Percentiles rank a stretch among this genome's conserved stretches.
Conservation (phyloP, 2,888 invertebrate species). For the Panzeria rudis region DNA sequence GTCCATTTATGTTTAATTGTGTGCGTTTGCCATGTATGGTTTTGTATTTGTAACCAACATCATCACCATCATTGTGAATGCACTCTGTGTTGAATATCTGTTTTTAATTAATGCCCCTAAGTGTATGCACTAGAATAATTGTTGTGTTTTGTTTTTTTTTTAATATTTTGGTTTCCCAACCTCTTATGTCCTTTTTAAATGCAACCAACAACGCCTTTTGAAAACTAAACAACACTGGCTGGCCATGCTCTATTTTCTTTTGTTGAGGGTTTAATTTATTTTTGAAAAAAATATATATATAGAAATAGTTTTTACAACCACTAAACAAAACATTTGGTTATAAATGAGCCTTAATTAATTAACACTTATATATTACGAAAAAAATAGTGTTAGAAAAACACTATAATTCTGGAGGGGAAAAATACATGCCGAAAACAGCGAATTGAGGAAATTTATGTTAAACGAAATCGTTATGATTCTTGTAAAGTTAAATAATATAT, state of each 20-base stretch:
- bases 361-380: not conserved
- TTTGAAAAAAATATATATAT: conserved; percentile 6
- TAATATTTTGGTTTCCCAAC: not conserved
- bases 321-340: conserved; percentile 17
- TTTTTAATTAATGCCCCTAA: conserved; percentile 67
- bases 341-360: conserved; percentile 47
- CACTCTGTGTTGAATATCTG: conserved; percentile 50
- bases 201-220: conserved; percentile 1
- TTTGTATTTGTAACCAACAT: conserved; percentile 38
- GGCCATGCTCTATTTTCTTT: conserved; percentile 50
- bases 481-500: no score
- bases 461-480: not conserved
- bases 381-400: not conserved
- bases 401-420: not conserved
- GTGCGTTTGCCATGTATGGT: not conserved
- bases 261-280: conserved; percentile 57
- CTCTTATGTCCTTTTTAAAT: not conserved
- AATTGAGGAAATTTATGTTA: not conserved
- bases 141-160: conserved; percentile 26
- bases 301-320: conserved; percentile 16
- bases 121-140: conserved; percentile 60
- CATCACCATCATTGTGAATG: conserved; percentile 44
- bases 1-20: conserved; percentile 35
- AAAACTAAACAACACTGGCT: conserved; percentile 42
- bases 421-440: not conserved